phyloP scores from a whole-genome alignment of 2,797 vertebrate species.

The Hoplostethus mediterraneus region DNA sequence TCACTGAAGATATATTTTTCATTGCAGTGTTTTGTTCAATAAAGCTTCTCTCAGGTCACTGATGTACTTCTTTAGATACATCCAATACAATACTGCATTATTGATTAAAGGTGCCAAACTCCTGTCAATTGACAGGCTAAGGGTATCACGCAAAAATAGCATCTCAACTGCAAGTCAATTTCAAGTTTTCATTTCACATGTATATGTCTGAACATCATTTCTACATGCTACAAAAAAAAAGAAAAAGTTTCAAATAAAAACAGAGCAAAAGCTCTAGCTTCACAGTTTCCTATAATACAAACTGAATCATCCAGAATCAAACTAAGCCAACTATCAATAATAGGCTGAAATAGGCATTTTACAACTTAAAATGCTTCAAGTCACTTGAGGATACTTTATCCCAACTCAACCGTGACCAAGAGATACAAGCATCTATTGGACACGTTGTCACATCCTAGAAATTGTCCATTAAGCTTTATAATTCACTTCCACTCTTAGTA shows the following conservation, averaged over 20 bases:
- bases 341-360: constrained; percentile 24
- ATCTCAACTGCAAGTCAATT: not conserved
- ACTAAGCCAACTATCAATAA: not conserved
- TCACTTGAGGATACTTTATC: constrained; percentile 33
- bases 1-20: constrained; percentile 34
- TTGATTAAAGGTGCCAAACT: constrained; percentile 54
- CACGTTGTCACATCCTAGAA: not conserved
- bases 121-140: constrained; percentile 53
- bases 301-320: constrained; percentile 25
- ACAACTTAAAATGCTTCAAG: constrained; percentile 43
- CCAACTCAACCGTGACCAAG: constrained; percentile 18
- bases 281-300: constrained; percentile 13
- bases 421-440: constrained; percentile 21
- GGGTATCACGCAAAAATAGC: not conserved
- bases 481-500: constrained; percentile 19
- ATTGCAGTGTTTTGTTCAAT: constrained; percentile 20
- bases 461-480: not conserved
- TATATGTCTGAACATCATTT: not conserved
- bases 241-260: not conserved
- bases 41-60: constrained; percentile 27
- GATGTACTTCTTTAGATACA: constrained; percentile 34
- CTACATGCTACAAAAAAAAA: not conserved
- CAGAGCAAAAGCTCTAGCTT: constrained; percentile 16
- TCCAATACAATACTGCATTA: constrained; percentile 27
- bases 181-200: constrained; percentile 13